These are phyloP conservation scores for Oreochromis niloticus DNA, from an alignment of 2,113 vertebrate species.

Conservation along the genomic window DNA sequence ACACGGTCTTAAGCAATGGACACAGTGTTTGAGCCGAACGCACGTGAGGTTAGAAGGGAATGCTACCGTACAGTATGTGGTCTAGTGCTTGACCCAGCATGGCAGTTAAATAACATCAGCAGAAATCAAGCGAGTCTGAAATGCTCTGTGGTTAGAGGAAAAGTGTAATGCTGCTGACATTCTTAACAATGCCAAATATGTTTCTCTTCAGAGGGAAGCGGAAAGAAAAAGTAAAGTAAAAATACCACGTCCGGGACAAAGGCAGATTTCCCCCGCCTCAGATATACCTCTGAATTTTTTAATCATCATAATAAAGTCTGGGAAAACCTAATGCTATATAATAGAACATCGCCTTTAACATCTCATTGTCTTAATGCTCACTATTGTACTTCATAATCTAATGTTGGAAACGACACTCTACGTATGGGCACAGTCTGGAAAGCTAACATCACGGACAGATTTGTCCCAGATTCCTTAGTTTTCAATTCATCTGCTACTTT, in stretches of 20 bases:
- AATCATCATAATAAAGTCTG: neutral
- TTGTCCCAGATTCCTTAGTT: conserved; percentile 40
- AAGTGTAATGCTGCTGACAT: conserved; percentile 13
- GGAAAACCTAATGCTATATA: neutral
- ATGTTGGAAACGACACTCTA: neutral
- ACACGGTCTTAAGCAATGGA: conserved; percentile 42
- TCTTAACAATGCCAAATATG: conserved; percentile 10
- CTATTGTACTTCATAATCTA: neutral
- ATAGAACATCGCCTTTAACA: neutral
- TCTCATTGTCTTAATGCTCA: conserved; percentile 18
- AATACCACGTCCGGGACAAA: neutral
- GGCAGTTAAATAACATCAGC: conserved; percentile 14
- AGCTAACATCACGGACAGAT: conserved; percentile 23
- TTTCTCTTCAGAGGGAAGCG: neutral
- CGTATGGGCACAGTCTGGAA: conserved; percentile 34
- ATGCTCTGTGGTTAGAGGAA: neutral
- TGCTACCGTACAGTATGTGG: conserved; percentile 49
- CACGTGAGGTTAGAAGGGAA: conserved; percentile 43
- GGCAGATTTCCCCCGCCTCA: neutral
- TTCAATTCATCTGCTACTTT: conserved; percentile 37
- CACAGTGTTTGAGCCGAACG: conserved; percentile 52
- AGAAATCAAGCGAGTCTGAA: neutral
- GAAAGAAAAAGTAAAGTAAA: neutral
- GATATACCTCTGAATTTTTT: neutral
- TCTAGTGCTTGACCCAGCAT: conserved; percentile 16